Base-by-base conservation (phyloP, 2,797 vertebrate species). In the Coranthus polyacanthus region DNA sequence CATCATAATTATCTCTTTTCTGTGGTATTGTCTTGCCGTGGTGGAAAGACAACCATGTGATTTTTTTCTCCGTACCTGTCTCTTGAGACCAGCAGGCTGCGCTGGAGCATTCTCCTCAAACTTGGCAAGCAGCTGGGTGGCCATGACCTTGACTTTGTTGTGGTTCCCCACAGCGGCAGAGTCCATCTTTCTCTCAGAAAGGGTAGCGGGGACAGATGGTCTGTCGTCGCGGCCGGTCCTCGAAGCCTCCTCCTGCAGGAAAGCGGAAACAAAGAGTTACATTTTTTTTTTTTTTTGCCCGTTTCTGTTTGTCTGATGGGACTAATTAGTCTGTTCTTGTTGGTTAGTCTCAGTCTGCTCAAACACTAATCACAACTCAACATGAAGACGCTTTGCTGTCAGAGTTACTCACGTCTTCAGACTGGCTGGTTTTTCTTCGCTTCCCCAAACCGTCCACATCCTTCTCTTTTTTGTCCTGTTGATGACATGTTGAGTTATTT, bases 111-210 rank as follows among this genome's bases (percentile, higher is more conserved):
- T 99, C 87, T 97, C 97, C 80, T 99, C 98, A 68, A 98, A 98
- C 88, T 99, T 98, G 79, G 98, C 97, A 17, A 98, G 93, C 43
- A 99, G 94, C 87, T 98, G 98, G 1, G 95, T 98, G 18, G 97
- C 96, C 96, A 99, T 97, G 80, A 96, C 96, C 85, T 98, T 99
- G 80, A 99, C 97, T 90, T 98, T 99, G 90, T 97, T 98, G 88
- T 97, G 91, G 89, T 97, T 97, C 49, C 84, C 89, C 0, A 45
- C 80, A 0, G 94, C 91, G 1, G 93, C 71, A 2, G 89, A 87
- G 15, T 98, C 97, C 21, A 92, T 88, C 66, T 92, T 95, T 41
- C 94, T 93, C 55, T 98, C 97, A 0, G 92, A 88, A 69, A 95
- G 84, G 21, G 93, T 71, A 0, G 94, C 92, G 16, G 93, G 89